phyloP scores from a whole-genome alignment of 2,888 invertebrate species.

The Hemicrepidius hirtus region DNA sequence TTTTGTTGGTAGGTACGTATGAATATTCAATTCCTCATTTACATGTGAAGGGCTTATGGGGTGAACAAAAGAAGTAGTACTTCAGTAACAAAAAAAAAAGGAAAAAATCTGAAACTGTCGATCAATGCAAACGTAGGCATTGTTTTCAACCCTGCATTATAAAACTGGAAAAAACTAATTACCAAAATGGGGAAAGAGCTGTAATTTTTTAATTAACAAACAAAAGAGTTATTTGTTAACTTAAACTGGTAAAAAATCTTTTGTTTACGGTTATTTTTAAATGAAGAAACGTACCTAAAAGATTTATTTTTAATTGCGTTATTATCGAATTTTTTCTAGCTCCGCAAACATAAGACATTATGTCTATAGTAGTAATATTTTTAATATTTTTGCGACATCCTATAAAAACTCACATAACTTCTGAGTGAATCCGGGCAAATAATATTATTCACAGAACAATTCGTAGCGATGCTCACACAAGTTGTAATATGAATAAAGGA shows the following conservation, averaged over 20 bases:
- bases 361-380: too few relatives aligned
- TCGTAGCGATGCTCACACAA: constrained; percentile 48
- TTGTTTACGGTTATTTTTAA: too few relatives aligned
- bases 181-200: background rate
- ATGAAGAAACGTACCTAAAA: background rate
- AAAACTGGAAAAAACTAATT: background rate
- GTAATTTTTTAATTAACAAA: constrained; percentile 1
- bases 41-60: constrained; percentile 66
- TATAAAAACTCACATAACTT: constrained; percentile 47
- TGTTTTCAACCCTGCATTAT: constrained; percentile 15
- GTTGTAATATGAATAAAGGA: constrained; percentile 68
- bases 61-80: constrained; percentile 41
- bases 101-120: constrained; percentile 3
- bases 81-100: constrained; percentile 34
- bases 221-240: background rate
- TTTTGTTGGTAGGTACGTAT: constrained; percentile 63
- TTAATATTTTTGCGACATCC: constrained; percentile 37
- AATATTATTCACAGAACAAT: constrained; percentile 49
- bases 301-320: too few relatives aligned
- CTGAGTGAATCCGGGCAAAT: constrained; percentile 45
- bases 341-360: too few relatives aligned
- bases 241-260: too few relatives aligned
- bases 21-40: constrained; percentile 69
- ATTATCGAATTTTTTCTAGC: too few relatives aligned
- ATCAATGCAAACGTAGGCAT: constrained; percentile 35